Evolutionary conservation across 2,888 invertebrate species (phyloP), one percentile per base, ranked within the genome.

Genomic region (Nymphalis urticae): DNA sequence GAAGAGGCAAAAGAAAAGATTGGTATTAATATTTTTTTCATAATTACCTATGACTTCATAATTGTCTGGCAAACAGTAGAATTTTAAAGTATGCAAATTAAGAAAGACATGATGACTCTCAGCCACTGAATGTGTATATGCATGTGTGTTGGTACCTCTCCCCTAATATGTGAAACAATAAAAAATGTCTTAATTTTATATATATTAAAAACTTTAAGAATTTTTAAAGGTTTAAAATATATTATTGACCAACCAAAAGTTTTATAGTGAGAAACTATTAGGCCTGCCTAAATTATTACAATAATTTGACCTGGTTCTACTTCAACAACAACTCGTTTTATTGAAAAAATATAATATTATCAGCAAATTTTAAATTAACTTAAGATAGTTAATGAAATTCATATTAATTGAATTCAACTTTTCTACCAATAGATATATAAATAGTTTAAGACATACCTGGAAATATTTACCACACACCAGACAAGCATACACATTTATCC

Each of bases 381-480:
- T 32, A 32, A 32, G 24, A 24, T 24, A 24, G 27, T 32, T 6
- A 32, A 6, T 32, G 5, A 32, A 32, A 32, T 6, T 32, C 27
- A 32, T 32, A 32, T 32, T 6, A 32, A 32, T 6, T 32, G 27
- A 6, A 32, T 32, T 32, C 27, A 32, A 32, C 27, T 32, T 32
- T 6, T 6, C 6, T 32, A 6, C 6, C 5, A 32, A 32, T 19
- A 56, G 21, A 19, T 27, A 59, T 54, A 64, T 62, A 47, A 59
- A 13, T 32, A 32, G 3, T 9, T 10, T 65, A 64, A 19, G n/a
- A 42, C 71, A 80, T 83, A 93, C 93, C 89, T 93, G 93, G 83
- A 99, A 99, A 85, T 99, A 99, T 90, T 99, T 99, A 24, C 99
- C 99, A 88, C 99, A 99, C 1, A 99, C 98, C 70, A 99, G 94